Percentiles rank a stretch among this genome's conserved stretches.
These are phyloP conservation scores for Crotalus tigris DNA, from an alignment of 2,113 vertebrate genomes.

Conservation along the genomic window DNA sequence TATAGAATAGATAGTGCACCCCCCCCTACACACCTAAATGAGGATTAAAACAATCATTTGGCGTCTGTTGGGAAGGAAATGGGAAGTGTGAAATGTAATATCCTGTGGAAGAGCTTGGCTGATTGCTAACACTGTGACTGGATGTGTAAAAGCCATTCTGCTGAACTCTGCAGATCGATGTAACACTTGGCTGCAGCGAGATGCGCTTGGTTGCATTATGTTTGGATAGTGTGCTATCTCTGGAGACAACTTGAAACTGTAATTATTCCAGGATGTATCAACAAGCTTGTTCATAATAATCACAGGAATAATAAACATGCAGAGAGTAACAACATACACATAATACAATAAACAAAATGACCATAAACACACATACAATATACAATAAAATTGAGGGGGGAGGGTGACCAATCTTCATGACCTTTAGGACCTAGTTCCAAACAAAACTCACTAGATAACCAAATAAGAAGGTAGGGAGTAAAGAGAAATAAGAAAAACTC, in stretches of 20 bases:
- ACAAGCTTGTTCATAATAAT: background rate
- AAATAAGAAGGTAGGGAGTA: background rate
- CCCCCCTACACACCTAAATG: background rate
- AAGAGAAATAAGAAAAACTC: background rate
- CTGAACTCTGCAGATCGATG: background rate
- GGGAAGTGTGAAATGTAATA: background rate
- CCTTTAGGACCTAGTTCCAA: background rate
- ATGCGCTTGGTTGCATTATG: background rate
- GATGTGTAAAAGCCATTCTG: background rate
- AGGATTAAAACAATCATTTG: background rate
- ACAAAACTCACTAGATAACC: background rate
- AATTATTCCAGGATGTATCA: background rate
- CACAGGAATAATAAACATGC: background rate
- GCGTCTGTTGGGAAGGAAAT: background rate
- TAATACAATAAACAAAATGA: background rate
- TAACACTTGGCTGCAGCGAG: background rate
- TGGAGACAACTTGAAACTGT: background rate
- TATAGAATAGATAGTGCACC: background rate
- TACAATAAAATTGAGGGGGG: background rate
- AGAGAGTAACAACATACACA: background rate
- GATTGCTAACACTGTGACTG: background rate
- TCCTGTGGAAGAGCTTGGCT: background rate
- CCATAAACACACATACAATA: background rate
- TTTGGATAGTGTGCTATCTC: background rate
- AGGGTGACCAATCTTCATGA: background rate